These are phyloP conservation scores for Pithys albifrons DNA, from an alignment of 2,113 vertebrate genomes.

Conservation along the genomic window DNA sequence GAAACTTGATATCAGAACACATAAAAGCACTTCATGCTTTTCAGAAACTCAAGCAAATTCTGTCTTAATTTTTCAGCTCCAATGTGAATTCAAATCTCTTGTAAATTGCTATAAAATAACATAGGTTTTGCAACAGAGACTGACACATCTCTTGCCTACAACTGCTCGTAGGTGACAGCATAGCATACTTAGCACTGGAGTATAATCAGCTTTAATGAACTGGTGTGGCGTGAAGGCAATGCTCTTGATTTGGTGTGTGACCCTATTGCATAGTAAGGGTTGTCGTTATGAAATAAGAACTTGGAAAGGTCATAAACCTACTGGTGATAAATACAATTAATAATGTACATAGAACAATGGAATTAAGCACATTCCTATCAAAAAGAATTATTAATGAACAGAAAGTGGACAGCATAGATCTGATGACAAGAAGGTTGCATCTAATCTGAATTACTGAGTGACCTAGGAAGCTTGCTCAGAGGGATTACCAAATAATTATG, in stretches of 20 bases:
- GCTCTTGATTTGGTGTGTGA: conserved; percentile 44
- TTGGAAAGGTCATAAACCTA: conserved; percentile 58
- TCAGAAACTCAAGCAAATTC: not conserved
- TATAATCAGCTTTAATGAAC: conserved; percentile 46
- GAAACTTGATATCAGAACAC: not conserved
- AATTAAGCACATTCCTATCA: conserved; percentile 68
- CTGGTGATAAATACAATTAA: conserved; percentile 75
- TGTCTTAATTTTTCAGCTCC: not conserved
- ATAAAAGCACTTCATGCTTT: not conserved
- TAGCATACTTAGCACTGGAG: conserved; percentile 1
- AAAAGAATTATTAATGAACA: conserved; percentile 80
- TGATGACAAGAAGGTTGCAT: conserved; percentile 79
- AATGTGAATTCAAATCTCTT: not conserved
- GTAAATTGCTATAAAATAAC: not conserved
- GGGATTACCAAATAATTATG: conserved; percentile 92
- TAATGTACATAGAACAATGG: conserved; percentile 77
- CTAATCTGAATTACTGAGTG: conserved; percentile 84
- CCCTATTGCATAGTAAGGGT: conserved; percentile 17
- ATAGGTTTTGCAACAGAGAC: not conserved
- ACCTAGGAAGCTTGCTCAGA: conserved; percentile 82
- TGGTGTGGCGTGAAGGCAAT: not conserved
- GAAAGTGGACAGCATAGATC: conserved; percentile 82
- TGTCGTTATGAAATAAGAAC: conserved; percentile 60
- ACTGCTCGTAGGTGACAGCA: conserved; percentile 8
- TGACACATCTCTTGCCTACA: conserved; percentile 30